Conservation (phyloP, 2,113 vertebrate species). For the Furnarius figulus region DNA sequence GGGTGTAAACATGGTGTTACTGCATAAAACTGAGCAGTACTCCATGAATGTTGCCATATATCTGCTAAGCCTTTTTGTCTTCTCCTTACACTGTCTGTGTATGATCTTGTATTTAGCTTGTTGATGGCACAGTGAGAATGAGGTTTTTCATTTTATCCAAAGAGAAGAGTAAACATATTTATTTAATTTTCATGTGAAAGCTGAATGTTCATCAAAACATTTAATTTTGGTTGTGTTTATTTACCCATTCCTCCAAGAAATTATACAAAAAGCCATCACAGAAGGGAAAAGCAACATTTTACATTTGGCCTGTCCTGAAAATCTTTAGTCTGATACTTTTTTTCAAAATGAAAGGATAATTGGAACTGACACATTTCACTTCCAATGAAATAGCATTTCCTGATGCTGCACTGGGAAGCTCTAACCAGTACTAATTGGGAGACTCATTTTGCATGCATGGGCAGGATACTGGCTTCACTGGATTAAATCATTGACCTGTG, state of each 20-base stretch:
- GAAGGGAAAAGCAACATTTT: not conserved
- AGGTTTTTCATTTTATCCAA: not conserved
- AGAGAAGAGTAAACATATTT: not conserved
- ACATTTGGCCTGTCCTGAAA: not conserved
- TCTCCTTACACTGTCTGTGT: not conserved
- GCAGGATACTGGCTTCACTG: not conserved
- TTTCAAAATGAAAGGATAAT: not conserved
- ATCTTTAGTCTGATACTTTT: not conserved
- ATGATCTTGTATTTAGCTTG: not conserved
- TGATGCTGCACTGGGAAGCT: slow-evolving; percentile 4
- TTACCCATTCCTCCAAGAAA: not conserved
- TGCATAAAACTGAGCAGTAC: not conserved
- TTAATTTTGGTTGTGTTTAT: not conserved
- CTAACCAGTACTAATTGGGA: slow-evolving; percentile 9
- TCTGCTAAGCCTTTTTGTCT: not conserved
- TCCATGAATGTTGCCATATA: not conserved
- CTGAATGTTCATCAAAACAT: not conserved
- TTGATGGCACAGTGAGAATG: not conserved
- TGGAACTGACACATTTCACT: slow-evolving; percentile 50
- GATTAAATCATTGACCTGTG: not conserved
- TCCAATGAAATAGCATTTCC: slow-evolving; percentile 31
- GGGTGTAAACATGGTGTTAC: not conserved
- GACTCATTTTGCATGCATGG: not conserved
- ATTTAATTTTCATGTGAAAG: not conserved
- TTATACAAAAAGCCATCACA: not conserved